Evolutionary conservation across 2,113 vertebrate genomes (phyloP), one percentile per base, ranked within the genome.

Genomic region (Podilymbus podiceps): DNA sequence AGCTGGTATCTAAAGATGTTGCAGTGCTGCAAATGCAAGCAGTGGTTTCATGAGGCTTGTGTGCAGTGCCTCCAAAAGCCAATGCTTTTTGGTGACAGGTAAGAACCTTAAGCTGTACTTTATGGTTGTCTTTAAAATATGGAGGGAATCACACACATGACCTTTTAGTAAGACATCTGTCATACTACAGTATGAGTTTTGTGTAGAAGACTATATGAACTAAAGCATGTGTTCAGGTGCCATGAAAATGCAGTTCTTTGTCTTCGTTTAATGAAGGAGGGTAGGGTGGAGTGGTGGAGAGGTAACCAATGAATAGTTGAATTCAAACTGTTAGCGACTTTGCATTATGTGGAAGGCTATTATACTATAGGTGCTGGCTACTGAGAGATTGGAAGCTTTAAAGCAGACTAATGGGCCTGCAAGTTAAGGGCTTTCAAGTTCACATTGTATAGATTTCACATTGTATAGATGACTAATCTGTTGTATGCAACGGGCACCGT

Each of bases 1-100:
- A 99, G 99, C 93, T 99, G 99, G 99, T 99, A 98, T 97, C 98
- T 99, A 98, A 99, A 99, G 98, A 99, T 99, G 99, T 98, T 99
- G 93, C 99, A 99, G 98, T 99, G 99, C 97, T 99, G 98, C 98
- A 98, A 98, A 91, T 99, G 99, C 98, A 99, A 99, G 95, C 99
- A 99, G 98, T 99, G 99, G 99, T 99, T 99, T 98, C 99, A 99
- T 64, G 99, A 99, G 97, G 99, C 98, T 56, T 99, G 99, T 66
- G 99, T 99, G 96, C 99, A 99, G 98, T 99, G 99, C 97, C 98
- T 99, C 97, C 98, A 99, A 97, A 99, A 99, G 97, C 99, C 99
- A 93, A 99, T 99, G 99, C 98, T 99, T 93, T 99, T 99, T 95
- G 99, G 99, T 98, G 99, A 99, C 96, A 99, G 98, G 98, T 98